These are phyloP conservation scores for Exocentrus adspersus DNA, from an alignment of 2,888 invertebrate genomes.

Conservation along the genomic window DNA sequence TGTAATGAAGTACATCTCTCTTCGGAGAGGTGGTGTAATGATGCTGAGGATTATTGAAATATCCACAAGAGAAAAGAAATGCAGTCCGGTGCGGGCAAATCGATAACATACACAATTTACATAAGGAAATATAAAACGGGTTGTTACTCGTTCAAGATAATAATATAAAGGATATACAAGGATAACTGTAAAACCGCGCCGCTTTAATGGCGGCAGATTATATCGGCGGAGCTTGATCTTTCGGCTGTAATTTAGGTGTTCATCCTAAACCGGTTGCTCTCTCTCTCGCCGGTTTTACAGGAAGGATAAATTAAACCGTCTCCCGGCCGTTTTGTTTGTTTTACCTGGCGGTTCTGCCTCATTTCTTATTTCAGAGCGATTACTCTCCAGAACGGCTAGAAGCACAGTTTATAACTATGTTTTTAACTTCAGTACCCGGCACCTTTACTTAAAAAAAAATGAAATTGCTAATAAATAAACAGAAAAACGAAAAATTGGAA, in stretches of 20 bases:
- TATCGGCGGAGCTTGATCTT: conserved; percentile 38
- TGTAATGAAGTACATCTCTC: too few species aligned
- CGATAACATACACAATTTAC: conserved; percentile 20
- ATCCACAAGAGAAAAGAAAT: conserved; percentile 7
- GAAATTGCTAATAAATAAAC: too few species aligned
- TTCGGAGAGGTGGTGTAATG: neutral
- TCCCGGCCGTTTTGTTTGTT: conserved; percentile 24
- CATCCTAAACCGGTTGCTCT: conserved; percentile 36
- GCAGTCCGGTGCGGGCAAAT: conserved; percentile 2
- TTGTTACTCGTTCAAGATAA: conserved; percentile 36
- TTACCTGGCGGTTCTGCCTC: conserved; percentile 23
- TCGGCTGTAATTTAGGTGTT: conserved; percentile 32
- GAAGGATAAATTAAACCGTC: conserved; percentile 39
- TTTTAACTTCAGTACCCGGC: too few species aligned
- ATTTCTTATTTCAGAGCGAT: conserved; percentile 23
- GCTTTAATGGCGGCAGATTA: conserved; percentile 33
- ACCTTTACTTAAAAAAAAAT: too few species aligned
- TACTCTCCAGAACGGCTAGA: too few species aligned
- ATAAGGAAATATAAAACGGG: conserved; percentile 35
- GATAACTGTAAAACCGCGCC: conserved; percentile 34
- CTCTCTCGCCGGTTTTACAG: conserved; percentile 36
- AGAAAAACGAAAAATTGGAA: too few species aligned
- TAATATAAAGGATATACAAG: conserved; percentile 34
- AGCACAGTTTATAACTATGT: too few species aligned
- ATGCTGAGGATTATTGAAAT: conserved; percentile 1